A percentile compares a stretch with the other conserved stretches of the same genome.
Conservation (phyloP, 2,113 vertebrate species). For the Muntiacus muntjak region DNA sequence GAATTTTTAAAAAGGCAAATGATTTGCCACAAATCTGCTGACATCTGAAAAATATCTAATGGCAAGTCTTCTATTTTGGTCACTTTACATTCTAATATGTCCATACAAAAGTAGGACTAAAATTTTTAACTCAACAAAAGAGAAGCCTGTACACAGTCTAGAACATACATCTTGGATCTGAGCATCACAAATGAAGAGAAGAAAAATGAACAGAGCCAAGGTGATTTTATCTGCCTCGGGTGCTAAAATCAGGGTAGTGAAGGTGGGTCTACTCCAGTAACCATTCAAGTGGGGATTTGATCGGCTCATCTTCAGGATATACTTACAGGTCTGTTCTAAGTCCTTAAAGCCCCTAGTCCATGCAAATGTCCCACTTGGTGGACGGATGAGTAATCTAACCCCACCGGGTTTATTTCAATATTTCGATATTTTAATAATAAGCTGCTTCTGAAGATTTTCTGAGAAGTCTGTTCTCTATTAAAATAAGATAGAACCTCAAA, state of each 20-base stretch:
- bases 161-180: constrained; percentile 30
- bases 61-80: constrained; percentile 61
- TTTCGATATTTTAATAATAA: constrained; percentile 79
- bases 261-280: constrained; percentile 52
- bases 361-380: constrained; percentile 75
- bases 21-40: constrained; percentile 63
- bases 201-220: constrained; percentile 53
- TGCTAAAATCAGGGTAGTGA: constrained; percentile 21
- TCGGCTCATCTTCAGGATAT: constrained; percentile 60
- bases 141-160: constrained; percentile 57
- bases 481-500: constrained; percentile 85
- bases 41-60: constrained; percentile 34
- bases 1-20: constrained; percentile 55
- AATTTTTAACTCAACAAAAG: constrained; percentile 42
- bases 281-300: constrained; percentile 53
- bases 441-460: constrained; percentile 84
- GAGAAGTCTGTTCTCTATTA: constrained; percentile 82
- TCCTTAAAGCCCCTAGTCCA: constrained; percentile 69
- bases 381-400: constrained; percentile 73
- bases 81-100: constrained; percentile 53
- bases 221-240: constrained; percentile 30
- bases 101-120: constrained; percentile 54
- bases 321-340: constrained; percentile 64
- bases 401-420: constrained; percentile 74
- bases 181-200: constrained; percentile 53